A percentile compares a stretch with the other conserved stretches of the same genome.
These are phyloP conservation scores for Hydractinia echinata DNA, from an alignment of 30 jellyfish, hydroid and myxozoan genomes.

Conservation along the genomic window DNA sequence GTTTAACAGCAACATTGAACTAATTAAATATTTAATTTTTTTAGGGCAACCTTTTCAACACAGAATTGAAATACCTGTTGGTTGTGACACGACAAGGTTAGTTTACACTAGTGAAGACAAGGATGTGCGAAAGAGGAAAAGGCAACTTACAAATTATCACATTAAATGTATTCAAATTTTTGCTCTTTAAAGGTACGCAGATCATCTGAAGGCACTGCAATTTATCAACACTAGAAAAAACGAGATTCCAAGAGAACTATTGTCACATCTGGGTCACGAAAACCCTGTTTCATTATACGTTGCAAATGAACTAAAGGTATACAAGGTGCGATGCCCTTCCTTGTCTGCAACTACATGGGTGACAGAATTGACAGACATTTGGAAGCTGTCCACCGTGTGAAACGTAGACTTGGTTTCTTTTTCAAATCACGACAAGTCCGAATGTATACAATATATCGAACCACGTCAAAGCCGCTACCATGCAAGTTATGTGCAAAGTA, in stretches of 20 bases:
- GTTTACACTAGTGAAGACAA: not conserved
- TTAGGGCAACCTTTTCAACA: slow-evolving; percentile 13
- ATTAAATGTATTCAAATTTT: not conserved
- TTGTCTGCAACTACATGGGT: not conserved
- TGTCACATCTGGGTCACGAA: not conserved
- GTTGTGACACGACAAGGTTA: not conserved
- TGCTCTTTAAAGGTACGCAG: not conserved
- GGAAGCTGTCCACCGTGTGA: not conserved
- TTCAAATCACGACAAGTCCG: slow-evolving; percentile 4
- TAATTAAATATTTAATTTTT: not conserved
- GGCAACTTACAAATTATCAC: not conserved
- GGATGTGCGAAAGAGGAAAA: not conserved
- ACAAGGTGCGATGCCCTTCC: slow-evolving; percentile 8
- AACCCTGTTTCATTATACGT: not conserved
- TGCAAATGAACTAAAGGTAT: not conserved
- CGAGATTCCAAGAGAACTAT: not conserved
- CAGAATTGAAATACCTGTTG: not conserved
- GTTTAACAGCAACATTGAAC: not conserved
- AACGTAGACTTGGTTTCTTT: not conserved
- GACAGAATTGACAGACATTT: slow-evolving; percentile 7
- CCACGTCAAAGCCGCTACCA: not conserved
- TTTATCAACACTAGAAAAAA: not conserved
- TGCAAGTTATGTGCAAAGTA: slow-evolving; percentile 10
- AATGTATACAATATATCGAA: not conserved
- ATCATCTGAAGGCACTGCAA: not conserved